Conservation (phyloP, 2,113 vertebrate species). For the Cygnus buccinator region DNA sequence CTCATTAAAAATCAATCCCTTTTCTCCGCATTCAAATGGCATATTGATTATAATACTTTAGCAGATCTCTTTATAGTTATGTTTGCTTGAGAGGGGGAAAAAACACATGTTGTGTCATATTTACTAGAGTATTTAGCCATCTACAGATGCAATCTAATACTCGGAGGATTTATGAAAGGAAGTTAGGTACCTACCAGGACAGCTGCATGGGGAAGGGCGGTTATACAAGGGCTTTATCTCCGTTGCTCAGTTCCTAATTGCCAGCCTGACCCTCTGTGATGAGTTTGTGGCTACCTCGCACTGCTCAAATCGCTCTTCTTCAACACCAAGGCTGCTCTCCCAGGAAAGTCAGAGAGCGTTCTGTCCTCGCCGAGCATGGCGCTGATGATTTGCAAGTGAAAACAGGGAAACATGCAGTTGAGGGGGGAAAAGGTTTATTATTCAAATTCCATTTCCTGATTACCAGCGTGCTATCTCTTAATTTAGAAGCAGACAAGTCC, state of each 20-base stretch:
- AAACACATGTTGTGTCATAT: neutral
- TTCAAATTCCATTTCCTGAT: neutral
- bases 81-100: neutral
- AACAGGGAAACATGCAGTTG: neutral
- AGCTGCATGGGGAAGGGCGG: neutral
- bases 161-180: neutral
- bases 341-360: neutral
- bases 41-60: neutral
- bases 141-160: accelerated
- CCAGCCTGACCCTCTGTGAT: neutral
- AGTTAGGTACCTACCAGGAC: accelerated
- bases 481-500: neutral
- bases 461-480: neutral
- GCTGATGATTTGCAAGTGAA: neutral
- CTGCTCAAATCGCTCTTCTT: neutral
- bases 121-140: neutral
- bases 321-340: neutral
- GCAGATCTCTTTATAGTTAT: neutral
- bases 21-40: neutral
- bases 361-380: neutral
- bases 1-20: constrained; percentile 4
- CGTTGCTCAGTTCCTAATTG: accelerated
- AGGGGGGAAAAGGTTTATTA: neutral
- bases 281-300: accelerated
- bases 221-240: neutral